Conservation (phyloP, 2,113 vertebrate species). For the Daboia siamensis region DNA sequence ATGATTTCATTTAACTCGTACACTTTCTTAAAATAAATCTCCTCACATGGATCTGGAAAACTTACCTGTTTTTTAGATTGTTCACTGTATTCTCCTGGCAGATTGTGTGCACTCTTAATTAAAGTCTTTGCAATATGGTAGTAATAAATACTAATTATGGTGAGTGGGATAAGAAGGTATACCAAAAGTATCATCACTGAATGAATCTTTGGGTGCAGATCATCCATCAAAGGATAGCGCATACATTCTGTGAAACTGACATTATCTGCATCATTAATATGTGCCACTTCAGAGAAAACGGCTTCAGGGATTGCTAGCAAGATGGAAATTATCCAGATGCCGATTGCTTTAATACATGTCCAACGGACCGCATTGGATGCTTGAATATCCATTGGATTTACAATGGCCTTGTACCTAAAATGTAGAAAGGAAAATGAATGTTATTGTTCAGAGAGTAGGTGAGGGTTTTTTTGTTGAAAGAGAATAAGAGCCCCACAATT, state of each 20-base stretch:
- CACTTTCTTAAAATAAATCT: slow-evolving; percentile 5
- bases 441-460: slow-evolving; percentile 20
- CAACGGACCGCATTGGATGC: slow-evolving; percentile 81
- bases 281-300: slow-evolving; percentile 85
- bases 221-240: slow-evolving; percentile 85
- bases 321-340: slow-evolving; percentile 87
- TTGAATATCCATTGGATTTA: slow-evolving; percentile 97
- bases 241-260: slow-evolving; percentile 86
- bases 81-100: slow-evolving; percentile 90
- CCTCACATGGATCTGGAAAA: background rate
- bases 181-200: slow-evolving; percentile 91
- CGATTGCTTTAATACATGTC: slow-evolving; percentile 83
- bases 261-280: slow-evolving; percentile 73
- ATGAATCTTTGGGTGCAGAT: slow-evolving; percentile 90
- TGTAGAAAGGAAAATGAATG: slow-evolving; percentile 17
- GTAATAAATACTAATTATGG: slow-evolving; percentile 89
- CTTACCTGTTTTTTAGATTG: slow-evolving; percentile 91
- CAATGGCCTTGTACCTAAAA: slow-evolving; percentile 90
- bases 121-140: slow-evolving; percentile 90
- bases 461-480: background rate
- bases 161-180: slow-evolving; percentile 89
- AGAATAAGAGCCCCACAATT: background rate
- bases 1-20: background rate
- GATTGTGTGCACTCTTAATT: slow-evolving; percentile 87
- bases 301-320: slow-evolving; percentile 88